Percentiles rank a stretch among this genome's conserved stretches.
These are phyloP conservation scores for Ceryle rudis DNA, from an alignment of 2,797 vertebrate genomes.

Conservation along the genomic window DNA sequence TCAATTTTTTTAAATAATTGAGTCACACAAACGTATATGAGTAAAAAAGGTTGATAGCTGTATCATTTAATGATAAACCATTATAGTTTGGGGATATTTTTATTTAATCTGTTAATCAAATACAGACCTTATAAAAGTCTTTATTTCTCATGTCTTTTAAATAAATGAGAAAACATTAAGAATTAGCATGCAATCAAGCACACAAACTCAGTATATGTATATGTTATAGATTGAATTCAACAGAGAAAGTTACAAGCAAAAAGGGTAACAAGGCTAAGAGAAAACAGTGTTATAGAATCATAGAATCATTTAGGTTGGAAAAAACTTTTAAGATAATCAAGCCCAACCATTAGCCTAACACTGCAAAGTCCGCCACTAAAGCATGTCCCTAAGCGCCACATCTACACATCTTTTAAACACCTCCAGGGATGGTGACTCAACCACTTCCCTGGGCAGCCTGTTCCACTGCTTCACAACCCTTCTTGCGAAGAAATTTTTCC, in stretches of 20 bases:
- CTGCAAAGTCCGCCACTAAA: neutral
- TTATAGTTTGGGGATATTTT: neutral
- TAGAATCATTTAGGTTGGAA: neutral
- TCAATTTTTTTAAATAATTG: neutral
- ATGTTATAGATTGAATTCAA: neutral
- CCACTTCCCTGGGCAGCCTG: too few relatives aligned
- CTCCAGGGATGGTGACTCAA: too few relatives aligned
- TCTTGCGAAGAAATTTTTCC: too few relatives aligned
- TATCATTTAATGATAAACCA: neutral
- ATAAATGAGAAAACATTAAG: neutral
- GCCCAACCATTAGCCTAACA: neutral
- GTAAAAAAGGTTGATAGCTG: neutral
- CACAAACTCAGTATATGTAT: neutral
- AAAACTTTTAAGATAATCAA: neutral
- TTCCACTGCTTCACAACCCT: too few relatives aligned
- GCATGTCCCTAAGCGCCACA: too few relatives aligned
- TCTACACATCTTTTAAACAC: too few relatives aligned
- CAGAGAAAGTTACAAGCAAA: neutral
- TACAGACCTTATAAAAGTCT: neutral
- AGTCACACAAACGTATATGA: neutral
- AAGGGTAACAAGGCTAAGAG: neutral
- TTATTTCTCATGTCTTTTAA: neutral
- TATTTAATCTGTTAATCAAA: neutral
- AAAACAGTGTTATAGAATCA: neutral
- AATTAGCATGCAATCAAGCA: neutral